phyloP scores from a whole-genome alignment of 2,797 vertebrate genomes.

The Nasua narica region DNA sequence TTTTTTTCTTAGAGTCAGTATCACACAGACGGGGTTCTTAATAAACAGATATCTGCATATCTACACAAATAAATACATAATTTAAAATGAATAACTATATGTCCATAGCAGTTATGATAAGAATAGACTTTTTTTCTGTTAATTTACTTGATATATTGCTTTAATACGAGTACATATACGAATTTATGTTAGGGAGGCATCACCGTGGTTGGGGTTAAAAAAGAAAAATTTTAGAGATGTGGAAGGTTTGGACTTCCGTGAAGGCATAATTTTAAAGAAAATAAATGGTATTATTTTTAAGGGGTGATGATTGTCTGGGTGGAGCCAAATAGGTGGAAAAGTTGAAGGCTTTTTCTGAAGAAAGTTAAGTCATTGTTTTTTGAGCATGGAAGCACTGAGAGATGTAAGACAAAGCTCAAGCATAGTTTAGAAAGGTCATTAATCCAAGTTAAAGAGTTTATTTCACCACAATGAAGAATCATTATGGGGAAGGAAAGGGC shows the following conservation, averaged over 20 bases:
- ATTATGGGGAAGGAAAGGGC: neutral
- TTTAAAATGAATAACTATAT: neutral
- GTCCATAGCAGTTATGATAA: neutral
- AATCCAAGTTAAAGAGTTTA: slow-evolving; percentile 36
- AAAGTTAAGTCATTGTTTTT: neutral
- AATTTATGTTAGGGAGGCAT: neutral
- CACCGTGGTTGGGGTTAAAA: neutral
- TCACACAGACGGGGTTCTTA: neutral
- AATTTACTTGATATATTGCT: neutral
- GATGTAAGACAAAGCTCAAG: neutral
- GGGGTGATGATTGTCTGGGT: neutral
- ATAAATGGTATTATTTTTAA: neutral
- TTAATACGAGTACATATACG: neutral
- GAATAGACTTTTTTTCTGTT: neutral
- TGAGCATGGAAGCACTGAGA: neutral
- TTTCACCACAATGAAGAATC: slow-evolving; percentile 2
- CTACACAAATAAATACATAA: neutral
- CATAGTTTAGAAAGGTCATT: slow-evolving; percentile 7
- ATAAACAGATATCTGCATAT: neutral
- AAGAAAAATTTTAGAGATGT: neutral
- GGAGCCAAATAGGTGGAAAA: neutral
- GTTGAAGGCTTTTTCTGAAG: neutral
- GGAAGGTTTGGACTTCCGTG: neutral
- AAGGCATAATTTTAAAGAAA: neutral
- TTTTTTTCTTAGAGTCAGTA: neutral